A percentile compares a stretch with the other conserved stretches of the same genome.
Conservation (phyloP, 2,113 vertebrate species). For the Ranitomeya variabilis region DNA sequence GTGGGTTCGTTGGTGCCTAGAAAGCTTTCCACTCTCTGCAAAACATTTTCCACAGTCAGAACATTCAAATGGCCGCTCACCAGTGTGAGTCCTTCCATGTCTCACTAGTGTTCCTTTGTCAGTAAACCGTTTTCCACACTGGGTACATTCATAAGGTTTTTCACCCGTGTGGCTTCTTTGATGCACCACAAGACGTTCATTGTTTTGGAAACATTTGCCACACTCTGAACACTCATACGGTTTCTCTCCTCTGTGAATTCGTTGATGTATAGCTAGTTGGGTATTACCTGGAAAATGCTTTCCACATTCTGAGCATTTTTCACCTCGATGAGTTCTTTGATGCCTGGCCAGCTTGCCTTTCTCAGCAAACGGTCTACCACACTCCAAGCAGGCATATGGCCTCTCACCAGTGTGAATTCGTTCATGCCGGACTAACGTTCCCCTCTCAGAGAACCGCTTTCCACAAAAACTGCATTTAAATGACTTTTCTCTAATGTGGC, state of each 20-base stretch:
- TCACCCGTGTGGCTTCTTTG: conserved; percentile 58
- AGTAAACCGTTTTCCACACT: conserved; percentile 54
- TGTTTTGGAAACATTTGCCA: conserved; percentile 61
- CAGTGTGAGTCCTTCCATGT: conserved; percentile 60
- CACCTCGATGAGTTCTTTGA: conserved; percentile 65
- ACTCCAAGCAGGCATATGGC: conserved; percentile 66
- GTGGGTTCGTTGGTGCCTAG: conserved; percentile 60
- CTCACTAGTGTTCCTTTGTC: conserved; percentile 10
- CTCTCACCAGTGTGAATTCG: conserved; percentile 70
- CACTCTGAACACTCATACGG: conserved; percentile 66
- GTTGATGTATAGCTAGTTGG: conserved; percentile 60
- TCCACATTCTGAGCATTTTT: conserved; percentile 65
- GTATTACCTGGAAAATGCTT: conserved; percentile 64
- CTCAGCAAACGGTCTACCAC: conserved; percentile 62
- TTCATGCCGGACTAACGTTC: conserved; percentile 39
- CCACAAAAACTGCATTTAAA: conserved; percentile 61
- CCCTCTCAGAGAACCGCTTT: conserved; percentile 62
- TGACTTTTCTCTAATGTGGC: conserved; percentile 60
- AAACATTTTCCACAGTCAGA: conserved; percentile 59
- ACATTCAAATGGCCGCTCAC: conserved; percentile 59
- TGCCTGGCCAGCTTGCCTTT: conserved; percentile 15
- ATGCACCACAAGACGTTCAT: conserved; percentile 59
- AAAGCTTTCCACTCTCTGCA: conserved; percentile 56
- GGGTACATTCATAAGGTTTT: conserved; percentile 60
- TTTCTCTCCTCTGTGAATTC: conserved; percentile 63